These are phyloP conservation scores for Gulo gulo DNA, from an alignment of 2,113 vertebrate genomes.

Conservation along the genomic window DNA sequence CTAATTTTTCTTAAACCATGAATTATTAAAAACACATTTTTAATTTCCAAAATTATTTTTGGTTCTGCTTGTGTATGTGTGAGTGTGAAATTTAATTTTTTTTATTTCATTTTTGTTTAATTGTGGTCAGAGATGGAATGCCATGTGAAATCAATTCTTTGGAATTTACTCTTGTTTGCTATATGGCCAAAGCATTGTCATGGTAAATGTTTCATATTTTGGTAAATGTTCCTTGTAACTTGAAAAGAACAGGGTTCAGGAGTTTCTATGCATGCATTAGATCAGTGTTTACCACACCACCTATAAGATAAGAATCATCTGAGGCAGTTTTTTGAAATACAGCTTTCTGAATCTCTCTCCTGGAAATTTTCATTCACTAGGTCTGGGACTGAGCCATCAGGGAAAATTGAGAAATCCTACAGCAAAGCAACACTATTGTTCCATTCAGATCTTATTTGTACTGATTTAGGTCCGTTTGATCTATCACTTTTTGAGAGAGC, in stretches of 20 bases:
- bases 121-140: not conserved
- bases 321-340: not conserved
- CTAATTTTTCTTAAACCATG: not conserved
- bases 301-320: not conserved
- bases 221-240: not conserved
- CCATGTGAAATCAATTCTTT: not conserved
- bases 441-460: not conserved
- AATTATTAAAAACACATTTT: not conserved
- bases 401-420: not conserved
- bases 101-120: not conserved
- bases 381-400: not conserved
- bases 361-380: not conserved
- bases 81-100: not conserved
- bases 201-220: not conserved
- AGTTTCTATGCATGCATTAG: not conserved
- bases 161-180: not conserved
- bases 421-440: not conserved
- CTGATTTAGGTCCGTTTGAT: not conserved
- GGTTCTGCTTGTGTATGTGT: not conserved
- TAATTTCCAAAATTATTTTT: not conserved
- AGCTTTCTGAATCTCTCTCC: not conserved
- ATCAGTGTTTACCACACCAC: not conserved
- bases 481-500: not conserved
- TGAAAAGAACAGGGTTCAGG: not conserved
- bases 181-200: not conserved